Percentiles rank a stretch among this genome's conserved stretches.
phyloP scores from a whole-genome alignment of 2,797 vertebrate genomes.

The Hypotaenidia okinawae region DNA sequence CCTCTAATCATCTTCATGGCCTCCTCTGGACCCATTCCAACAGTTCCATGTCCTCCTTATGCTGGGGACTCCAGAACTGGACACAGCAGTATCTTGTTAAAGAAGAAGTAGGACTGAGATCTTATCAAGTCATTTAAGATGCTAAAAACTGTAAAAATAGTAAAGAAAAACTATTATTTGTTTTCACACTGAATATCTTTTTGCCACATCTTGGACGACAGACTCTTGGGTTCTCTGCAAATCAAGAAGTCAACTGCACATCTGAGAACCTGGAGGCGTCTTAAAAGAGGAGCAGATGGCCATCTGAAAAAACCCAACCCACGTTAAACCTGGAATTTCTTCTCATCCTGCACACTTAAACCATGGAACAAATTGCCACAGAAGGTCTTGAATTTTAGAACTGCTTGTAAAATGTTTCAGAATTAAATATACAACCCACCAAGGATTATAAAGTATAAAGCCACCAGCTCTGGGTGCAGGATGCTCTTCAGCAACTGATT shows the following conservation, averaged over 20 bases:
- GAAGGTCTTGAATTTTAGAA: background rate
- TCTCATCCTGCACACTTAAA: background rate
- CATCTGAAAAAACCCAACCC: background rate
- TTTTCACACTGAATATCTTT: background rate
- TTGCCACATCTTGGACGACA: background rate
- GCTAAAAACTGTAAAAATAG: background rate
- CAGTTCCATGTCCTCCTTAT: no score
- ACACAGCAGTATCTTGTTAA: background rate
- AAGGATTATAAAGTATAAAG: background rate
- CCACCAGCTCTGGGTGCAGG: background rate
- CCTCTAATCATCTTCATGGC: no score
- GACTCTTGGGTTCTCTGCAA: background rate
- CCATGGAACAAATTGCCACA: background rate
- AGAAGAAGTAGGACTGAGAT: background rate
- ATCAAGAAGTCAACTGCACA: background rate
- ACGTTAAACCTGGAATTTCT: background rate
- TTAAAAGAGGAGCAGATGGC: background rate
- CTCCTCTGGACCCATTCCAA: no score
- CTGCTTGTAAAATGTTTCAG: background rate
- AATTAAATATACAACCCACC: background rate
- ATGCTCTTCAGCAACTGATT: background rate
- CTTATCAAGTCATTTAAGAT: background rate
- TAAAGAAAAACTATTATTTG: background rate
- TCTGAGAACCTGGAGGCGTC: background rate
- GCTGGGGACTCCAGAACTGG: no score